A percentile compares a stretch with the other conserved stretches of the same genome.
Conservation (phyloP, 1,140 invertebrate species). For the Drosophila nikananu region DNA sequence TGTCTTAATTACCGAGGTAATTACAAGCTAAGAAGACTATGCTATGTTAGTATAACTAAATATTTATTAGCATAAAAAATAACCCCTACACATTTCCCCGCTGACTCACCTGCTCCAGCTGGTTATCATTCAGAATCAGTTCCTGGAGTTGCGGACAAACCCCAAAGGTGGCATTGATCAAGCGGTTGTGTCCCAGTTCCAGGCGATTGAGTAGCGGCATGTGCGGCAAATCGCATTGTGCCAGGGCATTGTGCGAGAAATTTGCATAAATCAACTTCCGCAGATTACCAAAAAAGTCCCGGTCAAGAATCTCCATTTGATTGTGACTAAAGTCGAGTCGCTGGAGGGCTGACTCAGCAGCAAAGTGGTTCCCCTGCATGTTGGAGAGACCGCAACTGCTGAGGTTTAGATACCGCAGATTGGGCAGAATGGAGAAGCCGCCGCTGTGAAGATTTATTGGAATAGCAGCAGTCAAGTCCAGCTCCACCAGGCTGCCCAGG, state of each 20-base stretch:
- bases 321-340: conserved; percentile 75
- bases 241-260: conserved; percentile 71
- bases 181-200: conserved; percentile 65
- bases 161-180: conserved; percentile 56
- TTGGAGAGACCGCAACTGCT: conserved; percentile 47
- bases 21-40: too few species aligned
- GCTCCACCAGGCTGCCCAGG: conserved; percentile 30
- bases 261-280: conserved; percentile 67
- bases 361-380: conserved; percentile 54
- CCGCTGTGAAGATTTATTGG: conserved; percentile 41
- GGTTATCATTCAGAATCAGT: conserved; percentile 64
- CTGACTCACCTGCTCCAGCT: conserved; percentile 57
- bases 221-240: conserved; percentile 48
- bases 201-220: conserved; percentile 59
- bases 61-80: too few species aligned
- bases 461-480: conserved; percentile 52
- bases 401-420: conserved; percentile 64
- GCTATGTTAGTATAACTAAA: too few species aligned
- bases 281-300: conserved; percentile 52
- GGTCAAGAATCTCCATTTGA: conserved; percentile 48
- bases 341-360: conserved; percentile 48
- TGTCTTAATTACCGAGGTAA: too few species aligned
- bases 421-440: conserved; percentile 58
- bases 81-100: too few species aligned
- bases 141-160: conserved; percentile 56